A percentile compares a stretch with the other conserved stretches of the same genome.
Conservation (phyloP, 1,140 invertebrate genomes). For the Argopecten irradians region DNA sequence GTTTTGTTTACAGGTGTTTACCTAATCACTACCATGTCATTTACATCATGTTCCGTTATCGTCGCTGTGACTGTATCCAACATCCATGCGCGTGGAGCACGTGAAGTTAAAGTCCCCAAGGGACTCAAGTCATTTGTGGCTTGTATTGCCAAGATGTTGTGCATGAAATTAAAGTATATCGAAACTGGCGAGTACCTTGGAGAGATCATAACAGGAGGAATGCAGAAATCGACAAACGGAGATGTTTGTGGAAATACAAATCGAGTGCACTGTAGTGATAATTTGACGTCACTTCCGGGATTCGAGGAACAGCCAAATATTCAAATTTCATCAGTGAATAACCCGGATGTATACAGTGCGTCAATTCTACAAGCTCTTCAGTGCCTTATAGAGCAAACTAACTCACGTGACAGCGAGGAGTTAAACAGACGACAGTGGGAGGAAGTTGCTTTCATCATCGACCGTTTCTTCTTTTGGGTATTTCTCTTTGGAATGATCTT, state of each 20-base stretch:
- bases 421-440: constrained; percentile 90
- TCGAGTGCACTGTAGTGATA: neutral
- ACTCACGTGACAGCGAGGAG: constrained; percentile 63
- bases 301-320: neutral
- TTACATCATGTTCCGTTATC: constrained; percentile 76
- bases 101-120: constrained; percentile 41
- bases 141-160: constrained; percentile 40
- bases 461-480: constrained; percentile 96
- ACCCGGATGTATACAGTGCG: constrained; percentile 30
- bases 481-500: constrained; percentile 98
- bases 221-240: constrained; percentile 11
- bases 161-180: constrained; percentile 41
- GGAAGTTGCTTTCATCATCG: constrained; percentile 99
- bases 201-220: neutral
- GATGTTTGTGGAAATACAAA: neutral
- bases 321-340: neutral
- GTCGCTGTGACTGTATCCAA: constrained; percentile 72
- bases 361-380: constrained; percentile 44
- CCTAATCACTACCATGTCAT: constrained; percentile 76
- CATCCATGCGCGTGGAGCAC: constrained; percentile 50
- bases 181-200: neutral
- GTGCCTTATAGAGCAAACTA: constrained; percentile 60
- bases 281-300: neutral
- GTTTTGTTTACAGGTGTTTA: constrained; percentile 73
- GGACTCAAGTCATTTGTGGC: constrained; percentile 36